phyloP scores from a whole-genome alignment of 92 coral and sea anemone species.

The Epizoanthus scotinus region DNA sequence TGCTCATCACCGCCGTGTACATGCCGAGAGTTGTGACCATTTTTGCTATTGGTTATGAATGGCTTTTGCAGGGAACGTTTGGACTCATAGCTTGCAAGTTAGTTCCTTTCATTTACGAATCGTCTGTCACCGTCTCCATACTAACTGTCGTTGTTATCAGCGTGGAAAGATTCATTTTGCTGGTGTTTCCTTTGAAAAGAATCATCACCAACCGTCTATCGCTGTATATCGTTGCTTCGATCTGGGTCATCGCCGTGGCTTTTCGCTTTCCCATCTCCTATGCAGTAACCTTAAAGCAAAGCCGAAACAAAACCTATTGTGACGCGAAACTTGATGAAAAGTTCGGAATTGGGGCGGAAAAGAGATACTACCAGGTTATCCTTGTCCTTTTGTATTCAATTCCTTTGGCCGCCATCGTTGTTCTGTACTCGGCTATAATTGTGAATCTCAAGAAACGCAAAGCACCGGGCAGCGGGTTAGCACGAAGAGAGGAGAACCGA shows the following conservation, averaged over 20 bases:
- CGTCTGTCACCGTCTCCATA: constrained; percentile 67
- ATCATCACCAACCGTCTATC: constrained; percentile 53
- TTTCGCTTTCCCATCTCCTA: constrained; percentile 67
- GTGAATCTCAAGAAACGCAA: constrained; percentile 55
- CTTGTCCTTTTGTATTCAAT: constrained; percentile 66
- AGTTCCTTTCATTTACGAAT: constrained; percentile 58
- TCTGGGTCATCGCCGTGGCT: constrained; percentile 57
- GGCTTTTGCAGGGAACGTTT: constrained; percentile 59
- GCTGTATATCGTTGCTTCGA: constrained; percentile 34
- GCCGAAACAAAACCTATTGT: constrained; percentile 43
- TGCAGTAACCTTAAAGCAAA: constrained; percentile 37
- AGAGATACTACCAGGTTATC: constrained; percentile 56
- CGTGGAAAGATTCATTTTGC: constrained; percentile 71
- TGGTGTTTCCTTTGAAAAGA: constrained; percentile 65
- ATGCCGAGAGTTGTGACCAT: constrained; percentile 70
- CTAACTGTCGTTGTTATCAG: constrained; percentile 75
- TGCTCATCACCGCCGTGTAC: constrained; percentile 66
- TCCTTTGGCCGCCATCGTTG: constrained; percentile 55
- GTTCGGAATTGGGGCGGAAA: constrained; percentile 64
- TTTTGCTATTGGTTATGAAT: constrained; percentile 60
- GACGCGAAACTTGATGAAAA: constrained; percentile 56
- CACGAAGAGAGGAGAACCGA: constrained; percentile 20
- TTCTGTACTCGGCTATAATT: constrained; percentile 70
- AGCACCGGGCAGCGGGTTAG: constrained; percentile 39
- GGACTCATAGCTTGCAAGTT: constrained; percentile 71